These are phyloP conservation scores for Leptodactylus fallax DNA, from an alignment of 2,797 vertebrate species.

Conservation along the genomic window DNA sequence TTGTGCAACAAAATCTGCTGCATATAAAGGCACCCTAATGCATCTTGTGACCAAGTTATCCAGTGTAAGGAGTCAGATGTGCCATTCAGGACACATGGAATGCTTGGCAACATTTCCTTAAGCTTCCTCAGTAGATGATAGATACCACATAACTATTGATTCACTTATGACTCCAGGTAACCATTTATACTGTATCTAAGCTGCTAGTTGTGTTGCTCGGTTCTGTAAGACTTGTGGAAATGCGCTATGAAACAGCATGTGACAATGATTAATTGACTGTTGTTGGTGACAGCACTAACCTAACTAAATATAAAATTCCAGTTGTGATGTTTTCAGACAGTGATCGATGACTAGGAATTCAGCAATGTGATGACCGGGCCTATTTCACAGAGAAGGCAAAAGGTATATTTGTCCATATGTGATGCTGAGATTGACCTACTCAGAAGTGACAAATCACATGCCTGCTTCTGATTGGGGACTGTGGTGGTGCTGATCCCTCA, in stretches of 20 bases:
- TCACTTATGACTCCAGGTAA: neutral
- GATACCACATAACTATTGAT: neutral
- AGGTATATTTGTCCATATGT: neutral
- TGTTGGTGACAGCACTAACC: constrained; percentile 39
- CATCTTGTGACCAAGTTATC: too few species aligned
- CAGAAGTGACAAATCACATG: constrained; percentile 5
- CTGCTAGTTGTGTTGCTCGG: neutral
- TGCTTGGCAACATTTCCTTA: neutral
- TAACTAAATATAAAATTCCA: constrained; percentile 48
- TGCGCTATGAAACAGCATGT: neutral
- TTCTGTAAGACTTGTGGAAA: neutral
- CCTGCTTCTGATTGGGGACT: neutral
- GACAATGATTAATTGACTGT: constrained; percentile 39
- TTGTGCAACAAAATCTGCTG: too few species aligned
- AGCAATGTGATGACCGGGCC: constrained; percentile 27
- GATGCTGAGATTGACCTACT: neutral
- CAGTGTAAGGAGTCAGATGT: too few species aligned
- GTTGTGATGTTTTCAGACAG: constrained; percentile 41
- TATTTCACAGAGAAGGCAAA: neutral
- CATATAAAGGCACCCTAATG: too few species aligned
- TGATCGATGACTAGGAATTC: constrained; percentile 29
- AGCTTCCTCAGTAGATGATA: neutral
- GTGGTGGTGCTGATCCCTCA: neutral
- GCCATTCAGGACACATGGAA: neutral
- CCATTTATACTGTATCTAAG: too few species aligned